Conservation (phyloP, 2,113 vertebrate genomes). For the Empidonax traillii region DNA sequence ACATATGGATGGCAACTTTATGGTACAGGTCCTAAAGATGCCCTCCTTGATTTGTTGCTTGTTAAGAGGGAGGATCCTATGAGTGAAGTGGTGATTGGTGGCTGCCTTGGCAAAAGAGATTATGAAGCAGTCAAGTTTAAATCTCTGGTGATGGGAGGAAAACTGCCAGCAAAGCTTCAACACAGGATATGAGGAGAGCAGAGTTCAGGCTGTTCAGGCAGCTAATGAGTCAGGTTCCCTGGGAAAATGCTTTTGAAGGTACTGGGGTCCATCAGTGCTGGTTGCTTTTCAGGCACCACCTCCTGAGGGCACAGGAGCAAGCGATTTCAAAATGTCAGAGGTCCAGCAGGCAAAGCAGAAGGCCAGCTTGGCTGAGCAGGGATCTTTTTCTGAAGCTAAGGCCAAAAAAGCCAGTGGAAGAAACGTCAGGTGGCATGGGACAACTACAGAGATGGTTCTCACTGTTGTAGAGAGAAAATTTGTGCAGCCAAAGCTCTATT, state of each 20-base stretch:
- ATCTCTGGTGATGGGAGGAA: background rate
- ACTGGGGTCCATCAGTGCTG: background rate
- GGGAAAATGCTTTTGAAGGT: background rate
- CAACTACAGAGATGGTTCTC: background rate
- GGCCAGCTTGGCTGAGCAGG: background rate
- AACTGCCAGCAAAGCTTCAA: background rate
- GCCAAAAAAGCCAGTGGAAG: background rate
- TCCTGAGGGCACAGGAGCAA: background rate
- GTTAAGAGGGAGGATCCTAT: rapidly evolving
- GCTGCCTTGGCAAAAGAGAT: background rate
- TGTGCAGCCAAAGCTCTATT: background rate
- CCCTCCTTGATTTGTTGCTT: background rate
- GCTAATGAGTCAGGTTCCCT: background rate
- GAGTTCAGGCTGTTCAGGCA: background rate
- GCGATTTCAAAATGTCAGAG: background rate
- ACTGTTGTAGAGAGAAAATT: background rate
- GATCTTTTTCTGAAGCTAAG: background rate
- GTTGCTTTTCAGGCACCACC: background rate
- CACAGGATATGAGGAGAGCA: background rate
- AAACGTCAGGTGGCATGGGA: background rate
- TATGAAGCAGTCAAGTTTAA: background rate
- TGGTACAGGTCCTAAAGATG: background rate
- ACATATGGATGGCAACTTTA: background rate
- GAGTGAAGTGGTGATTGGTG: background rate
- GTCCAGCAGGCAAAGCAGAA: background rate